A percentile compares a stretch with the other conserved stretches of the same genome.
phyloP scores from a whole-genome alignment of 1,140 invertebrate genomes.

The Platorchestia sp. region DNA sequence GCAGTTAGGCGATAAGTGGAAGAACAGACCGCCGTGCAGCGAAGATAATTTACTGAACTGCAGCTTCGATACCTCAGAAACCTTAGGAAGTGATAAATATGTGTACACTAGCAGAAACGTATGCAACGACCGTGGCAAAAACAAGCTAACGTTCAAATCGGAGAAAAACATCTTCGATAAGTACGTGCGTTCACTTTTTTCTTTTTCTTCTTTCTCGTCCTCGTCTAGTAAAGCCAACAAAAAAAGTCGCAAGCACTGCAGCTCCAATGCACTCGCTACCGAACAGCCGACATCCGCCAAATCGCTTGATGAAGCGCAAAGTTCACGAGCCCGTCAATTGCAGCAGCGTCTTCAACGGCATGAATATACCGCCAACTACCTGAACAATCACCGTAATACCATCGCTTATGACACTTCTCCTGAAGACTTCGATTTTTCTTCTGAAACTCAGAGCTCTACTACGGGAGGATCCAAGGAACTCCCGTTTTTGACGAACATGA shows the following conservation, averaged over 20 bases:
- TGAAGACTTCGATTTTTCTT: background rate
- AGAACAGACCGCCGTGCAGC: background rate
- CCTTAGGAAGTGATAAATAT: background rate
- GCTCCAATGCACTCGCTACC: background rate
- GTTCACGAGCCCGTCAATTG: background rate
- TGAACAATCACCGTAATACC: slow-evolving; percentile 19
- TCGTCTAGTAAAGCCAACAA: background rate
- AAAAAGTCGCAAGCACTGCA: background rate
- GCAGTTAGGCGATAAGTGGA: background rate
- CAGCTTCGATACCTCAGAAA: background rate
- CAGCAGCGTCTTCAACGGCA: background rate
- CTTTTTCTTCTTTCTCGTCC: slow-evolving; percentile 2
- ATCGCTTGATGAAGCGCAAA: background rate
- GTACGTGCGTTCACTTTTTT: slow-evolving; percentile 9
- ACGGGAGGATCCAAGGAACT: background rate
- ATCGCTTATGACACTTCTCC: background rate
- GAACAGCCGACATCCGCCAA: background rate
- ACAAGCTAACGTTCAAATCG: background rate
- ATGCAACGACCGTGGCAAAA: background rate
- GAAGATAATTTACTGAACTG: background rate
- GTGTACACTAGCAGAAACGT: background rate
- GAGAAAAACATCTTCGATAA: slow-evolving; percentile 28
- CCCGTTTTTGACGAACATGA: background rate
- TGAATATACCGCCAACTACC: slow-evolving; percentile 25
- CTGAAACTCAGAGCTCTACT: background rate